Evolutionary conservation across 1,140 invertebrate species (phyloP).

Genomic region (Aphis craccivora): DNA sequence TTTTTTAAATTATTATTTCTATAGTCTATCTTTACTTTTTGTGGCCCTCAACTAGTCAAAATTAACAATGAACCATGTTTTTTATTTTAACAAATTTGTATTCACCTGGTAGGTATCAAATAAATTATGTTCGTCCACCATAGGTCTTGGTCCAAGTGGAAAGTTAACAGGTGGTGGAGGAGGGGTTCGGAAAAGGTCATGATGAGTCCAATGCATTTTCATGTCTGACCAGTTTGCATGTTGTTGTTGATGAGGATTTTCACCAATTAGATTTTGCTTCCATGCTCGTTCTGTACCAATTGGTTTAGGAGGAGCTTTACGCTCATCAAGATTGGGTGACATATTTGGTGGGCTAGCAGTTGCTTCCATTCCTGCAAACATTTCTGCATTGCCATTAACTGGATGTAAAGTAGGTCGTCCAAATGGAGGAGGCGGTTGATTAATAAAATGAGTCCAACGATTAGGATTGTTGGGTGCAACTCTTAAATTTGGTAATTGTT

Average conservation of each 20-base stretch:
- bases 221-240: constrained; percentile 47
- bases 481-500: constrained; percentile 55
- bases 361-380: constrained; percentile 67
- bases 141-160: constrained; percentile 37
- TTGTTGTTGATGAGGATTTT: constrained; percentile 51
- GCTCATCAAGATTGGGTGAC: constrained; percentile 69
- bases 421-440: constrained; percentile 50
- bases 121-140: constrained; percentile 45
- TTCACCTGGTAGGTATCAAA: constrained; percentile 45
- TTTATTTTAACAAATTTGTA: background rate
- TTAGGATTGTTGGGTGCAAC: constrained; percentile 39
- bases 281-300: constrained; percentile 70
- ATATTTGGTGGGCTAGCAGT: constrained; percentile 68
- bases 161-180: constrained; percentile 52
- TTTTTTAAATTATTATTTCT: background rate
- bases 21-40: background rate
- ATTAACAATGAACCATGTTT: background rate
- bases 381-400: constrained; percentile 65
- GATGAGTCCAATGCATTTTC: constrained; percentile 56
- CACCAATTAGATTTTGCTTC: constrained; percentile 57
- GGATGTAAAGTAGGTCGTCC: constrained; percentile 44
- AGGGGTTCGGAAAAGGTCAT: constrained; percentile 51
- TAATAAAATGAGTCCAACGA: constrained; percentile 54
- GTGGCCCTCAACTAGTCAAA: background rate
- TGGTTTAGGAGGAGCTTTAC: constrained; percentile 75